phyloP scores from a whole-genome alignment of 2,113 vertebrate genomes.

The Cavia aperea region DNA sequence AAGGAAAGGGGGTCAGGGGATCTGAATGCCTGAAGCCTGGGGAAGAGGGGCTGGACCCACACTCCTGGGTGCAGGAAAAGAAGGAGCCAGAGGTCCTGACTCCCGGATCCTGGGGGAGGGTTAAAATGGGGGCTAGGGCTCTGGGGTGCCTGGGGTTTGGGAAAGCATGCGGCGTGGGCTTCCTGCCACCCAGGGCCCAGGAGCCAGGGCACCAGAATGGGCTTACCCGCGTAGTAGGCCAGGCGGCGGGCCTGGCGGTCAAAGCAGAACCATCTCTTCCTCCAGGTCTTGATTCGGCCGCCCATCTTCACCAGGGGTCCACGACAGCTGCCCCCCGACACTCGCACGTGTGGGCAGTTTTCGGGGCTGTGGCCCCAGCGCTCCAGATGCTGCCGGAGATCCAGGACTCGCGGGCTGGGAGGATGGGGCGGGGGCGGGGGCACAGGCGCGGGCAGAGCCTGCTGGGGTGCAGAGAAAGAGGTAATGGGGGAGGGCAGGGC shows the following conservation, averaged over 20 bases:
- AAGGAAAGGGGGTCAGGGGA: not conserved
- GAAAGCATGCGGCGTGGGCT: rapidly evolving
- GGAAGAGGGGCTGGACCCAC: not conserved
- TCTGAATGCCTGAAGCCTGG: not conserved
- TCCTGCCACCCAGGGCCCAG: not conserved
- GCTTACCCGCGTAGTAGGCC: slow-evolving; percentile 85
- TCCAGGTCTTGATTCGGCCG: slow-evolving; percentile 91
- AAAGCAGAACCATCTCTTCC: slow-evolving; percentile 91
- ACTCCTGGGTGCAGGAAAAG: not conserved
- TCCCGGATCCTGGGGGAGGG: not conserved
- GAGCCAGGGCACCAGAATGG: rapidly evolving
- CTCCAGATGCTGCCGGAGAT: slow-evolving; percentile 86
- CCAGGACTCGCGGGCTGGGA: slow-evolving; percentile 66
- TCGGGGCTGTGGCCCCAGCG: slow-evolving; percentile 83
- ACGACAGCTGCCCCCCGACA: slow-evolving; percentile 79
- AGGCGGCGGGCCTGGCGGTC: slow-evolving; percentile 84
- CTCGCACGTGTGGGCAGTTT: slow-evolving; percentile 78
- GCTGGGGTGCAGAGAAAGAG: not conserved
- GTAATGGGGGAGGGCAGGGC: not conserved
- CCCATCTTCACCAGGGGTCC: slow-evolving; percentile 90
- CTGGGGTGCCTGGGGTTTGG: too few relatives aligned
- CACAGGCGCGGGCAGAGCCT: slow-evolving; percentile 41
- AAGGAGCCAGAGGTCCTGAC: not conserved
- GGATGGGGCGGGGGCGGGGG: slow-evolving; percentile 25
- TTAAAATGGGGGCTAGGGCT: not conserved